These are phyloP conservation scores for Pseudoips prasinana DNA, from an alignment of 2,888 invertebrate genomes.

Conservation along the genomic window DNA sequence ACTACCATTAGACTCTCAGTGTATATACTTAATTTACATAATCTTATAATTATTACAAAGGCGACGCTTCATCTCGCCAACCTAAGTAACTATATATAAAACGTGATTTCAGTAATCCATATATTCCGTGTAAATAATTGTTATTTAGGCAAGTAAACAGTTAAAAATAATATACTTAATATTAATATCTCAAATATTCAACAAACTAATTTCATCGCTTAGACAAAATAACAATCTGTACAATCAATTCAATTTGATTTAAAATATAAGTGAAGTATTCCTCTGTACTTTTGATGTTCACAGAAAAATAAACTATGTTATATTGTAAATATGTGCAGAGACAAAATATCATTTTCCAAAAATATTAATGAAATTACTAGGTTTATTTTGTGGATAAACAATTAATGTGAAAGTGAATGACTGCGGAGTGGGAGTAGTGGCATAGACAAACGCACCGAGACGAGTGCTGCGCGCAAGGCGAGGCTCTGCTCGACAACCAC, in stretches of 20 bases:
- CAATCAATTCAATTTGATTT: conserved; percentile 32
- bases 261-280: conserved; percentile 26
- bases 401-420: too few species aligned
- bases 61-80: conserved; percentile 13
- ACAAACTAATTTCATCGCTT: conserved; percentile 38
- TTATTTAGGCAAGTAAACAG: conserved; percentile 44
- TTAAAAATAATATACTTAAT: conserved; percentile 36
- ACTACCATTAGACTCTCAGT: conserved; percentile 11
- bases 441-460: not conserved
- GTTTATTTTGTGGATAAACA: conserved; percentile 16
- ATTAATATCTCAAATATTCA: conserved; percentile 32
- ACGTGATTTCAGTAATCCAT: conserved; percentile 30
- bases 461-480: conserved; percentile 3
- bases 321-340: conserved; percentile 38
- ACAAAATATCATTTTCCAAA: conserved; percentile 45
- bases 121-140: conserved; percentile 45
- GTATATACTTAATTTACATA: conserved; percentile 12
- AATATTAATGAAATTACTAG: conserved; percentile 43
- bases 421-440: too few species aligned
- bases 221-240: conserved; percentile 37
- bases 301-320: conserved; percentile 41
- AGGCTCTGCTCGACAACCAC: conserved; percentile 21
- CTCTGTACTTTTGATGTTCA: conserved; percentile 22
- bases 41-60: conserved; percentile 19
- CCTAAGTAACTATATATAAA: conserved; percentile 26